Conservation (phyloP, 2,888 invertebrate species). For the Spodoptera littoralis region DNA sequence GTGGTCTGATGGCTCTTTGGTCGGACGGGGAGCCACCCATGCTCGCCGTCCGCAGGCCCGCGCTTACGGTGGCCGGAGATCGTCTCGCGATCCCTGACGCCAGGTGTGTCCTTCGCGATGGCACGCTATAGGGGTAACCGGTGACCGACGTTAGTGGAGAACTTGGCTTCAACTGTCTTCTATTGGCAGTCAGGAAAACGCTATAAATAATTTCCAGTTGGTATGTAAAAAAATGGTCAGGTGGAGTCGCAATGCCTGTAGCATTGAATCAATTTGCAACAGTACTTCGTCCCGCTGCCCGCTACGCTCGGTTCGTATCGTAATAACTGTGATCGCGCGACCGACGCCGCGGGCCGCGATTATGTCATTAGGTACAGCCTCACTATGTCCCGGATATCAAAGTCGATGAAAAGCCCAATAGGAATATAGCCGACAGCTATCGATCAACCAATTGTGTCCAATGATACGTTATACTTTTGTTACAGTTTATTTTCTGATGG, state of each 20-base stretch:
- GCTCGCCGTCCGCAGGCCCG: no score
- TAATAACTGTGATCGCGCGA: conserved; percentile 75
- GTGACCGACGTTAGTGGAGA: no score
- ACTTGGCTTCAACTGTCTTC: no score
- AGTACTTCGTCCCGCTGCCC: conserved; percentile 66
- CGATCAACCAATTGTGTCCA: conserved; percentile 65
- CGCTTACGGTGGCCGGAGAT: no score
- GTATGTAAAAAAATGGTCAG: conserved; percentile 57
- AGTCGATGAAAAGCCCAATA: conserved; percentile 72
- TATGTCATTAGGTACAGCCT: conserved; percentile 80
- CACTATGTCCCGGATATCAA: conserved; percentile 75
- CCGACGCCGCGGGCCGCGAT: conserved; percentile 77
- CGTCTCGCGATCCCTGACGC: no score
- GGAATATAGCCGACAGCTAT: conserved; percentile 73
- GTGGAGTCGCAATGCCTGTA: conserved; percentile 66
- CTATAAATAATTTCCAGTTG: conserved; percentile 4
- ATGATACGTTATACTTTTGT: conserved; percentile 64
- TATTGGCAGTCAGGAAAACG: neutral
- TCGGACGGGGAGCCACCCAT: no score
- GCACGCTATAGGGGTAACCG: no score
- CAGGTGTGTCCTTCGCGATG: no score
- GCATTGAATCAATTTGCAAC: conserved; percentile 77
- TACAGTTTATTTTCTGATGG: conserved; percentile 33
- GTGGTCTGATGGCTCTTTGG: no score
- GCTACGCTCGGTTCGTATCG: conserved; percentile 61